These are phyloP conservation scores for Shargacucullia verbasci DNA, from an alignment of 2,888 invertebrate genomes.

Conservation along the genomic window DNA sequence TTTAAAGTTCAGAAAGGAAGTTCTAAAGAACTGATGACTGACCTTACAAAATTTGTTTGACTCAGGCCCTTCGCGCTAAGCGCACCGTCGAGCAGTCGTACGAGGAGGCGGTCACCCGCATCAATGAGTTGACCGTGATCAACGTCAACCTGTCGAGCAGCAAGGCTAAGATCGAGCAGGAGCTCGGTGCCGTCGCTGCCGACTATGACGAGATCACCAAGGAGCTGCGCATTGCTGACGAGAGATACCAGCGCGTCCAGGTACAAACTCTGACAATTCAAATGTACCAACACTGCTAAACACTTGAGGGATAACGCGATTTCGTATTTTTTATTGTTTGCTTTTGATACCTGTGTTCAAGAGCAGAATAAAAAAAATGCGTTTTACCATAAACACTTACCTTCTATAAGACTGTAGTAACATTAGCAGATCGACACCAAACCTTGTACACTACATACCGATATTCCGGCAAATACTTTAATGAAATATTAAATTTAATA, in stretches of 20 bases:
- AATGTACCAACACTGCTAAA: too few relatives aligned
- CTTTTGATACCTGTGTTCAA: too few relatives aligned
- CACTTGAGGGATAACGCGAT: too few relatives aligned
- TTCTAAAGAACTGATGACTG: not conserved
- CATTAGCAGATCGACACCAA: too few relatives aligned
- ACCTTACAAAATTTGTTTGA: constrained; percentile 30
- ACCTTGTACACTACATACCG: too few relatives aligned
- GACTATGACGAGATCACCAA: constrained; percentile 99
- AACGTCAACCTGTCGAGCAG: constrained; percentile 98
- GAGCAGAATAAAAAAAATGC: too few relatives aligned
- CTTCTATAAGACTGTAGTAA: too few relatives aligned
- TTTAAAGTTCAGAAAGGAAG: not conserved
- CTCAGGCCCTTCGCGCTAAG: constrained; percentile 96
- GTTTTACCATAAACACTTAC: too few relatives aligned
- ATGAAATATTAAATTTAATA: too few relatives aligned
- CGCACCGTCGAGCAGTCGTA: constrained; percentile 96
- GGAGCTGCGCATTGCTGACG: constrained; percentile 97
- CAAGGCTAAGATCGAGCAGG: constrained; percentile 98
- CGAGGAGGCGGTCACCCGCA: constrained; percentile 97
- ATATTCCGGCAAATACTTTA: too few relatives aligned
- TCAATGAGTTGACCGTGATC: constrained; percentile 98
- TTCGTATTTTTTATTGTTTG: too few relatives aligned
- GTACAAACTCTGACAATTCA: constrained; percentile 68
- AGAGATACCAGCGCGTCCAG: constrained; percentile 97
- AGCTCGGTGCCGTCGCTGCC: constrained; percentile 95